These are phyloP conservation scores for Lynx canadensis DNA, from an alignment of 2,113 vertebrate genomes.

Conservation along the genomic window DNA sequence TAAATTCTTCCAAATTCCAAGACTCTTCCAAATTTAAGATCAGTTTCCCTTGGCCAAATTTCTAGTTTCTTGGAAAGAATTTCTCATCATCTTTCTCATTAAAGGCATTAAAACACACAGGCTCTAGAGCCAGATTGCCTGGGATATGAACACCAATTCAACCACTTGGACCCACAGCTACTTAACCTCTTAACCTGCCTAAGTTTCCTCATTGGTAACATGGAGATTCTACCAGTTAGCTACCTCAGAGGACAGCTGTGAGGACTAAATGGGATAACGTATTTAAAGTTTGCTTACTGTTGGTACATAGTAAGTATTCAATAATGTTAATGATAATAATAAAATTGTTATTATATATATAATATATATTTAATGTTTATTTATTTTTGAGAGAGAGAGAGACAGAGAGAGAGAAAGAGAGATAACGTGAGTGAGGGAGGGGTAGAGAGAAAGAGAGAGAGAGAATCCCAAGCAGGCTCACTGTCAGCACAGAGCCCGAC, in stretches of 20 bases:
- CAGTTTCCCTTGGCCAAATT: slow-evolving; percentile 12
- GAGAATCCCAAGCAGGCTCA: no score
- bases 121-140: background rate
- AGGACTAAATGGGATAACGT: background rate
- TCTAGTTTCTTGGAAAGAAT: slow-evolving; percentile 12
- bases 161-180: background rate
- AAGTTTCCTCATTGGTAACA: background rate
- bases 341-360: background rate
- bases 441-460: no score
- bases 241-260: background rate
- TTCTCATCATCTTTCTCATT: background rate
- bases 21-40: background rate
- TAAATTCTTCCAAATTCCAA: background rate
- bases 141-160: background rate
- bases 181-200: background rate
- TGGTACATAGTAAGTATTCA: background rate
- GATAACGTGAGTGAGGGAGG: no score
- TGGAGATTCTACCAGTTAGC: background rate
- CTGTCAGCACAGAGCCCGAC: no score
- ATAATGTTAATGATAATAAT: background rate
- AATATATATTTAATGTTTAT: no score
- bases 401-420: no score
- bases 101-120: background rate
- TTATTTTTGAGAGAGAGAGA: no score
- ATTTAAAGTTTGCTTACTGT: background rate